phyloP scores from a whole-genome alignment of 37 sponge, comb jelly and placozoan species.

The Haliclona indistincta region DNA sequence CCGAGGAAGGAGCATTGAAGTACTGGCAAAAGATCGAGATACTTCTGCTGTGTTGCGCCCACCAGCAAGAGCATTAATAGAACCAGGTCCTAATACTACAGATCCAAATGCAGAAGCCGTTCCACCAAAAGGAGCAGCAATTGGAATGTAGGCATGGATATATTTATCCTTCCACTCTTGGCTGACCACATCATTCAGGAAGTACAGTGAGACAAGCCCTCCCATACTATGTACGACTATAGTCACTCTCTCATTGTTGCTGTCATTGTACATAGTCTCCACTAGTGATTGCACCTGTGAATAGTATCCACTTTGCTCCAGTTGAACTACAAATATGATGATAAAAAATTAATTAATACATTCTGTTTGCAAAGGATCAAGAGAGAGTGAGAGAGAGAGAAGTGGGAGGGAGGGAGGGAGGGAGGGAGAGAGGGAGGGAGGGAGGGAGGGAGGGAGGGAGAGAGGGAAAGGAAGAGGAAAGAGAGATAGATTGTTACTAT shows the following conservation, averaged over 20 bases:
- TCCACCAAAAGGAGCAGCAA: slow-evolving; percentile 91
- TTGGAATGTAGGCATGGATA: slow-evolving; percentile 71
- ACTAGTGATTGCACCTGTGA: slow-evolving; percentile 65
- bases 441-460: too few relatives aligned
- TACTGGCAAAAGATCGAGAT: slow-evolving; percentile 54
- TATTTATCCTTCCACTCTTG: slow-evolving; percentile 92
- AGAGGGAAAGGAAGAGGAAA: too few relatives aligned
- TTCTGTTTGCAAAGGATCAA: too few relatives aligned
- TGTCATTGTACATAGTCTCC: slow-evolving; percentile 80
- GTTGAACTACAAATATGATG: slow-evolving; percentile 33
- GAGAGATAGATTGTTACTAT: too few relatives aligned
- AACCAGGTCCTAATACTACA: slow-evolving; percentile 71
- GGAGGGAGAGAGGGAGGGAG: too few relatives aligned
- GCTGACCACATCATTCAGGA: slow-evolving; percentile 74
- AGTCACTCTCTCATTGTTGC: slow-evolving; percentile 62
- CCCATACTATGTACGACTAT: slow-evolving; percentile 93
- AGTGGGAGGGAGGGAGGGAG: too few relatives aligned
- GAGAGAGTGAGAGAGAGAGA: too few relatives aligned
- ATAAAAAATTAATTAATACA: too few relatives aligned
- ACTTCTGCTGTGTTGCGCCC: slow-evolving; percentile 17
- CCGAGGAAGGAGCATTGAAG: slow-evolving; percentile 64
- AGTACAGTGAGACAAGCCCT: slow-evolving; percentile 74
- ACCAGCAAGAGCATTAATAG: slow-evolving; percentile 43
- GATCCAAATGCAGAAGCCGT: slow-evolving; percentile 53
- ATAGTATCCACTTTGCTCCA: slow-evolving; percentile 58